phyloP scores from a whole-genome alignment of 2,888 invertebrate genomes.

The Sepioteuthis lessoniana region DNA sequence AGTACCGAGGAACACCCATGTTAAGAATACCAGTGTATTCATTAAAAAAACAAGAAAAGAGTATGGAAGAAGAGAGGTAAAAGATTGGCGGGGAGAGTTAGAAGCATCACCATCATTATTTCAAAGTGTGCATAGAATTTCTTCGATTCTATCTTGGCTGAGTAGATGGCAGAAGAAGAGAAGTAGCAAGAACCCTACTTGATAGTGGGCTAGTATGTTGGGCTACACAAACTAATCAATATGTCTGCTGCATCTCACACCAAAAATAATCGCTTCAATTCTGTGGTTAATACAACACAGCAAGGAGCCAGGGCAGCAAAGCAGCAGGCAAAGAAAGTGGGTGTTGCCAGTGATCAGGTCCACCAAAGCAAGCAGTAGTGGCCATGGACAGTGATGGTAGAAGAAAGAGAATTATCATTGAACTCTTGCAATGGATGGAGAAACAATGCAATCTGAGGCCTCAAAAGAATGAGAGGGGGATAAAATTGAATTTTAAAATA shows the following conservation, averaged over 20 bases:
- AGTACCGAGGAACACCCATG: too few relatives aligned
- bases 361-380: background rate
- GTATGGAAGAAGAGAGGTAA: too few relatives aligned
- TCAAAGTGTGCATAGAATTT: background rate
- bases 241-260: constrained; percentile 46
- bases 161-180: background rate
- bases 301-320: constrained; percentile 37
- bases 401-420: background rate
- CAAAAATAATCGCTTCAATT: constrained; percentile 47
- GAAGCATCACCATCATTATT: background rate
- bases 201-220: constrained; percentile 18
- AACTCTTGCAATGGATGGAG: background rate
- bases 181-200: constrained; percentile 6
- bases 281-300: constrained; percentile 45
- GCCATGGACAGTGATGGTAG: constrained; percentile 11
- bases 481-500: background rate
- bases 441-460: background rate
- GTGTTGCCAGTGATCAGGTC: constrained; percentile 39
- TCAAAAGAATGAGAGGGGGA: background rate
- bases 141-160: background rate
- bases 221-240: constrained; percentile 40
- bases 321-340: constrained; percentile 39
- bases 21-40: too few relatives aligned
- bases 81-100: too few relatives aligned
- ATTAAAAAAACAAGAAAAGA: too few relatives aligned